Base-by-base conservation (phyloP, 2,797 vertebrate genomes). In the Anguilla anguilla region DNA sequence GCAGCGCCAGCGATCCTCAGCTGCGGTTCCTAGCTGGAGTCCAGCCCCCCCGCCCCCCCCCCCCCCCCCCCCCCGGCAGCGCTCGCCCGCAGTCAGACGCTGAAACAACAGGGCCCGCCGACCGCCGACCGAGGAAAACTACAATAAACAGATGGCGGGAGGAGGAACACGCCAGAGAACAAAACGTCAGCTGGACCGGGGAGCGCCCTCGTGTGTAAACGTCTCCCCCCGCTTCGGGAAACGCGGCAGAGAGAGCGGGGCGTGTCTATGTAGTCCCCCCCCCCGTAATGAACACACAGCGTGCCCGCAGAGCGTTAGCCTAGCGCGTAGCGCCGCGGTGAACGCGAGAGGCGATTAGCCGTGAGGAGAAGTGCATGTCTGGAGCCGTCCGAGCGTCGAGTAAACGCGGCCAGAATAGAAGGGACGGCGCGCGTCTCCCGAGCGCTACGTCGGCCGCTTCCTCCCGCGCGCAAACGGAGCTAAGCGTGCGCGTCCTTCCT, bases 111-210 rank as follows among this genome's bases (percentile, higher is more conserved):
- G 64, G 39, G 77, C 77, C 77, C 43, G 43, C 77, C 43, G 77
- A 49, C 77, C 43, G 77, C 77, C 43, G 77, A 49, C 43, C 77
- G 87, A 91, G 90, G 91, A 91, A 94, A 94, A 93, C 92, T 94
- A 92, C 19, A 81, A 81, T 81, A 81, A 81, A 81, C 77, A 81
- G 77, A 81, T 17, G 77, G 39, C 19, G 77, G 77, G 17, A 46
- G 77, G 77, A 35, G 77, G 93, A 94, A 95, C 93, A 92, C 93
- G 93, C 92, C 88, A 17, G 83, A 89, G 93, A 91, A 94, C 91
- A 94, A 95, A 95, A 95, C 93, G 94, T 90, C 92, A 90, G 88
- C 92, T 94, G 77, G 77, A 4, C 77, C 2, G 17, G 77, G 77
- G 19, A 49, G 77, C 43, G 77, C 39, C 77, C 77, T 81, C 43